These are phyloP conservation scores for Protodeltote pygarga DNA, from an alignment of 2,888 invertebrate species.

Conservation along the genomic window DNA sequence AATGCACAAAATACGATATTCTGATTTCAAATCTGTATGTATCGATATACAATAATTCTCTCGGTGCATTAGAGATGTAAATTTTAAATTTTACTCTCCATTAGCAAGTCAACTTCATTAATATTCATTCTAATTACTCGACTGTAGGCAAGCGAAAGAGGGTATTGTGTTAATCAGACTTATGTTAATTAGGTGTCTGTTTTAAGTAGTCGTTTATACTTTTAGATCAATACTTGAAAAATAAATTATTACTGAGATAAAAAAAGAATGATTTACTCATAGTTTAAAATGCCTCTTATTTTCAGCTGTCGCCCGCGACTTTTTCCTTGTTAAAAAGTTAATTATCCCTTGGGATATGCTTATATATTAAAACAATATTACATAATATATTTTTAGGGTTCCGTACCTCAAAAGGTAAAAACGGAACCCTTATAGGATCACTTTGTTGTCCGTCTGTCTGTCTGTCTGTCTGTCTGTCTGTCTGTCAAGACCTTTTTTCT, in stretches of 20 bases:
- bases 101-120: conserved; percentile 22
- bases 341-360: too few relatives aligned
- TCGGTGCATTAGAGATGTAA: conserved; percentile 26
- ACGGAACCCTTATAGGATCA: too few relatives aligned
- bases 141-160: conserved; percentile 20
- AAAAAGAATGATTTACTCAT: not conserved
- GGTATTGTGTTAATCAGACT: conserved; percentile 29
- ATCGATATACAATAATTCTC: conserved; percentile 16
- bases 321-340: too few relatives aligned
- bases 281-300: too few relatives aligned
- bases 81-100: conserved; percentile 23
- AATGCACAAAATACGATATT: conserved; percentile 27
- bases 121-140: conserved; percentile 25
- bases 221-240: not conserved
- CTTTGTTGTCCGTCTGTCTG: too few relatives aligned
- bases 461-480: too few relatives aligned
- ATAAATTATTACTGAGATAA: conserved; percentile 1
- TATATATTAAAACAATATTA: too few relatives aligned
- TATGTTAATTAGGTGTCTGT: conserved; percentile 25
- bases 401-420: too few relatives aligned
- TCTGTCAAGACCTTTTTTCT: too few relatives aligned
- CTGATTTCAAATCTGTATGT: conserved; percentile 35
- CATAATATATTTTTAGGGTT: too few relatives aligned
- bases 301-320: too few relatives aligned
- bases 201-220: conserved; percentile 5